phyloP scores from a whole-genome alignment of 2,888 invertebrate genomes.

The Yponomeuta sedellus region DNA sequence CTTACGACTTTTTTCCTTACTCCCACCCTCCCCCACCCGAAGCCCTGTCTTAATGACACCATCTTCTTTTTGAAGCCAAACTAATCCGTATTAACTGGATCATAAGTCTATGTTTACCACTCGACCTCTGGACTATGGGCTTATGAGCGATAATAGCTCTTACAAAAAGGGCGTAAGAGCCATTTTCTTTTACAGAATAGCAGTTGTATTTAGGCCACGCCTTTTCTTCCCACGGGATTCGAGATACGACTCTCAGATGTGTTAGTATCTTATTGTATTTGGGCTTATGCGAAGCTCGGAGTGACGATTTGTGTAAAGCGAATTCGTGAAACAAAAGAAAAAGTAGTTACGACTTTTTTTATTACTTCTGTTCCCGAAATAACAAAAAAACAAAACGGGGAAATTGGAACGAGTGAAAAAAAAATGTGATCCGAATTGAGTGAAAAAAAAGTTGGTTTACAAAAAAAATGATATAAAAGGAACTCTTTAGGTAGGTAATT shows the following conservation, averaged over 20 bases:
- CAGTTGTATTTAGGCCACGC: not conserved
- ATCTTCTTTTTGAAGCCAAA: not conserved
- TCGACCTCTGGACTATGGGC: not conserved
- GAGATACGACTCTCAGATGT: not conserved
- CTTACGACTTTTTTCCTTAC: too few relatives aligned
- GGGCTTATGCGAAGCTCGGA: not conserved
- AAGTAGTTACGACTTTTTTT: too few relatives aligned
- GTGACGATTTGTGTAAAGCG: not conserved
- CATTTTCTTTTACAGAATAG: not conserved
- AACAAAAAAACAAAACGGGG: too few relatives aligned
- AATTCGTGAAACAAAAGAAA: not conserved
- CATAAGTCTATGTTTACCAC: not conserved
- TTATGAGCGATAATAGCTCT: not conserved
- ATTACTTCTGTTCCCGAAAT: too few relatives aligned
- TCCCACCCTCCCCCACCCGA: too few relatives aligned
- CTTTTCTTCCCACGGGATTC: not conserved
- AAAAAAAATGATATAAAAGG: too few relatives aligned
- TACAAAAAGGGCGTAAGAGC: not conserved
- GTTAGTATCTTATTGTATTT: not conserved
- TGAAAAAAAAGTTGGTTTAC: too few relatives aligned
- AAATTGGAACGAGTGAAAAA: too few relatives aligned
- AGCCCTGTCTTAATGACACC: too few relatives aligned
- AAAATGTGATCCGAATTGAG: too few relatives aligned
- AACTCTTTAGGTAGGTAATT: too few relatives aligned
- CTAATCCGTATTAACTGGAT: not conserved